Evolutionary conservation across 2,888 invertebrate species (phyloP), one percentile per base, ranked within the genome.

Genomic region (Heliothis peltigera): DNA sequence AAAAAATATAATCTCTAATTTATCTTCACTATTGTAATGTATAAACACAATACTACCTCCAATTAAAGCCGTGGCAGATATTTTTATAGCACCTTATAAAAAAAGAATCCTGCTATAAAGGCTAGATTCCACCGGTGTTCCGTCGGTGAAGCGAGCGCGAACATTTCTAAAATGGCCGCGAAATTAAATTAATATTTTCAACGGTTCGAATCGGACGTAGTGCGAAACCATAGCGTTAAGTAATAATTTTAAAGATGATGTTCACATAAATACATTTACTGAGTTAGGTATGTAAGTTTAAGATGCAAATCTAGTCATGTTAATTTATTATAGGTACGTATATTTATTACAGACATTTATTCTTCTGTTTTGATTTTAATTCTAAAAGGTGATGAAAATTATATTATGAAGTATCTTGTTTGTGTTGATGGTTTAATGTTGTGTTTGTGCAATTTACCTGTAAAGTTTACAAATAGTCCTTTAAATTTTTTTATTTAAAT

Each of bases 161-260:
- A n/a, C n/a, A n/a, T n/a, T n/a, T n/a, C n/a, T n/a, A n/a, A n/a
- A n/a, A n/a, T n/a, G n/a, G n/a, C n/a, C n/a, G n/a, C n/a, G n/a
- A n/a, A n/a, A n/a, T n/a, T n/a, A n/a, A n/a, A n/a, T n/a, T n/a
- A n/a, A n/a, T n/a, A n/a, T n/a, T n/a, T n/a, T n/a, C 4, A 39
- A 67, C 18, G 8, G 75, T 69, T 75, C 75, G 25, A 43, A 75
- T 4, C 57, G 0, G 10, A n/a, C n/a, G n/a, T n/a, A n/a, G n/a
- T n/a, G n/a, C n/a, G n/a, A n/a, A n/a, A n/a, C n/a, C n/a, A n/a
- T n/a, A n/a, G n/a, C n/a, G n/a, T n/a, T n/a, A n/a, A n/a, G n/a
- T n/a, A 51, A 2, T 15, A 44, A 32, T 39, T 22, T 22, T 42
- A 18, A 54, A 59, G 12, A 68, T 22, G 22, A 42, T 52, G 46